Base-by-base conservation (phyloP, 1,140 invertebrate species). In the Lutraria rhynchaena region DNA sequence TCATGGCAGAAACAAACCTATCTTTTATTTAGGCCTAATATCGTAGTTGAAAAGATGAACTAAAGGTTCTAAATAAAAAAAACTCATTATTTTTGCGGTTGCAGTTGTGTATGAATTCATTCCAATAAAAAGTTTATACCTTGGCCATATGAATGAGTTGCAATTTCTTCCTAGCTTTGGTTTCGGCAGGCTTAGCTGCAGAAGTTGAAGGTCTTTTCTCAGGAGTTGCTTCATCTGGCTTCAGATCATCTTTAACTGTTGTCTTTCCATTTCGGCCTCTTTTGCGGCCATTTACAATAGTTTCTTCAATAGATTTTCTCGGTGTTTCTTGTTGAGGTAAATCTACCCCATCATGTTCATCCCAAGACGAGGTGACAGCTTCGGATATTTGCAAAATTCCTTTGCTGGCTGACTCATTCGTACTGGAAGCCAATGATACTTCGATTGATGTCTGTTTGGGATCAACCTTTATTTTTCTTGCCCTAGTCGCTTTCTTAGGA, bases 321-420 rank as follows among this genome's bases (percentile, higher is more conserved):
- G 67, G 55, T 31, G 67, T 76, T 37, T 74, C 53, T 24, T 55
- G 49, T 37, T 35, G 75, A 51, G 85, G 86, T 19, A 77, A 33
- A 15, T 51, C n/a, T 0, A 58, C 35, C n/a, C 84, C 85, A 61
- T 87, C 86, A 55, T 87, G 88, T 46, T 88, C 86, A 81, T 88
- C 87, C 84, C 83, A 86, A 27, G 81, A 75, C 13, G 87, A 87
- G n/a, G 87, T 87, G 15, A 86, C 60, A 37, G 83, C 82, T 71
- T 88, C 88, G 22, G 29, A 58, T 67, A 57, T 15, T 17, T 22
- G 17, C 7, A 24, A 46, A 22, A 31, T 49, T 27, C 37, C 61
- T 41, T 41, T 41, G 37, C 19, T 31, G 22, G 15, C 15, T 35
- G 29, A 24, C 57, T 15, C 27, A 7, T 5, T n/a, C 15, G 58